Base-by-base conservation (phyloP, 2,113 vertebrate genomes). In the Nycticryphes semicollaris region DNA sequence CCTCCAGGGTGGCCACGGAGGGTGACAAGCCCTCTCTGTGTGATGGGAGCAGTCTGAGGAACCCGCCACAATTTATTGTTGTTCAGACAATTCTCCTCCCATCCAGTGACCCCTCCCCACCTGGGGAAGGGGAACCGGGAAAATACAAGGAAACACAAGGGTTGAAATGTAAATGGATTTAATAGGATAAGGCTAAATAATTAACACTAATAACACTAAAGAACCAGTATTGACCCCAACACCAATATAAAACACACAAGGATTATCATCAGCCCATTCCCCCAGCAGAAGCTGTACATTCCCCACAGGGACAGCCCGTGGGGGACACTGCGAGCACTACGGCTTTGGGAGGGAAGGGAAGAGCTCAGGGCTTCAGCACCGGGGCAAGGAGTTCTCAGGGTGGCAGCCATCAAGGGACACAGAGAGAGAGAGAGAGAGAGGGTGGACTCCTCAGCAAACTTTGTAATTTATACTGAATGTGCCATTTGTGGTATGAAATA, bases 1-100 rank as follows among this genome's bases (percentile, higher is more conserved):
- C 14, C 9, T 35, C 47, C 33, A 4, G 30, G 27, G 59, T 0
- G 18, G 20, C 33, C 19, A 0, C 0, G 41, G 70, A 86, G 45
- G 37, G 37, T 45, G 72, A 23, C 59, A 80, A 13, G 22, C 4
- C 12, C 35, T 73, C n/a, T 41, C 33, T 24, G 30, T 7, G 18
- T 18, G 7, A 50, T 77, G 83, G 43, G 18, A 37, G 6, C n/a
- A 30, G 50, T 39, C 27, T 18, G 35, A 62, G 35, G 15, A 25
- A 62, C 10, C 24, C 24, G 2, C 60, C 17, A 25, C 24, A 39
- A 37, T 62, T 62, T 37, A 25, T 25, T 6, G 13, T 59, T 21
- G 3, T n/a, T n/a, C 14, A 37, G 35, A 12, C 35, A 39, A 39
- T 27, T 18, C 11, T 37, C 27, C 60, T 27, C 3, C 11, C 35